phyloP scores from a whole-genome alignment of 2,888 invertebrate genomes.

The Hedya salicella region DNA sequence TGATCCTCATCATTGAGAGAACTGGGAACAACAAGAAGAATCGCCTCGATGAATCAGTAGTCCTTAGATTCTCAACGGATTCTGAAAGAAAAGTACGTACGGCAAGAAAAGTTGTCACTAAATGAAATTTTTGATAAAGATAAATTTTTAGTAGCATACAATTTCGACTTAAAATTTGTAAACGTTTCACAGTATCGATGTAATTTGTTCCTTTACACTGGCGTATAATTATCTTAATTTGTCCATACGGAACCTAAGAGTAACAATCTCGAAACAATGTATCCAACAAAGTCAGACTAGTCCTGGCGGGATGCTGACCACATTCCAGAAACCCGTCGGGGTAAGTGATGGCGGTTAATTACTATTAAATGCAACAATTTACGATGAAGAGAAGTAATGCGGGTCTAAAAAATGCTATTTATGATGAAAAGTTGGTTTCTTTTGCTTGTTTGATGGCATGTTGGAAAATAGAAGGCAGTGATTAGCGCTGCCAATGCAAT shows the following conservation, averaged over 20 bases:
- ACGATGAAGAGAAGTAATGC: constrained; percentile 3
- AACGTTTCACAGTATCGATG: too few relatives aligned
- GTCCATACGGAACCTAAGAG: not conserved
- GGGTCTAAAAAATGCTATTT: constrained; percentile 12
- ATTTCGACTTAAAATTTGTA: too few relatives aligned
- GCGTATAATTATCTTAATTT: too few relatives aligned
- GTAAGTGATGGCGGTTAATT: constrained; percentile 15
- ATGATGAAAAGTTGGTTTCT: constrained; percentile 3
- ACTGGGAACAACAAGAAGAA: too few relatives aligned
- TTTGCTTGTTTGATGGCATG: constrained; percentile 8
- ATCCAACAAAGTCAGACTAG: not conserved
- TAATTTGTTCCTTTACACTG: too few relatives aligned
- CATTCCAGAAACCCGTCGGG: constrained; percentile 34
- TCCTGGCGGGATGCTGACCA: constrained; percentile 13
- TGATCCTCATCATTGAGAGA: too few relatives aligned
- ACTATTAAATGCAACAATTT: constrained; percentile 27
- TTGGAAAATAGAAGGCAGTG: not conserved
- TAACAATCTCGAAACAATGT: constrained; percentile 5
- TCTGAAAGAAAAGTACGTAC: too few relatives aligned
- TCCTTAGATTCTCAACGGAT: too few relatives aligned
- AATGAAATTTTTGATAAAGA: too few relatives aligned
- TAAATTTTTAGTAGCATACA: too few relatives aligned
- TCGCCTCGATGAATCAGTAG: too few relatives aligned
- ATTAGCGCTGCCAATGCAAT: not conserved
- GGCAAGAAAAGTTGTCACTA: too few relatives aligned